phyloP scores from a whole-genome alignment of 2,113 vertebrate species.

The Corydoras maculifer region DNA sequence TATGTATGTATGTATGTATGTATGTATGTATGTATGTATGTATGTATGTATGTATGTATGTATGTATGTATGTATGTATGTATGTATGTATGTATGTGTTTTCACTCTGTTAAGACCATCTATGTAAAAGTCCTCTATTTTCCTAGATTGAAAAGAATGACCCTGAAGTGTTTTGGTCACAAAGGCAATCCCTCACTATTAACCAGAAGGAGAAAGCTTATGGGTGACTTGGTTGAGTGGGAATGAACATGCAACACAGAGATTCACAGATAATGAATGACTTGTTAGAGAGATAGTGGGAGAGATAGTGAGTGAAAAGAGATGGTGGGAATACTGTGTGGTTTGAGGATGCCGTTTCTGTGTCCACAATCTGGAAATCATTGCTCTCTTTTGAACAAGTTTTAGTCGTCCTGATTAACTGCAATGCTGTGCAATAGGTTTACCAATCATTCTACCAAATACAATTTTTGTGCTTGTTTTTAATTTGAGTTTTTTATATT shows the following conservation, averaged over 20 bases:
- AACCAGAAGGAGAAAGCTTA: conserved; percentile 20
- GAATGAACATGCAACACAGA: conserved; percentile 37
- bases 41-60: no score
- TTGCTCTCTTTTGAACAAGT: conserved; percentile 49
- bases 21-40: no score
- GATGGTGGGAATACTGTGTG: conserved; percentile 12
- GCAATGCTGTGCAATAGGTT: conserved; percentile 36
- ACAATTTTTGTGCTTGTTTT: conserved; percentile 13
- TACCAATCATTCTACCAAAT: conserved; percentile 36
- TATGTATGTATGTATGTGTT: no score
- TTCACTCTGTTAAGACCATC: no score
- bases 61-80: no score
- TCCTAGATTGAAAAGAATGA: no score
- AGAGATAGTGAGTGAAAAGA: conserved; percentile 19
- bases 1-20: no score
- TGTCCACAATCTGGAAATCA: conserved; percentile 51
- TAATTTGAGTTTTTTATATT: conserved; percentile 2
- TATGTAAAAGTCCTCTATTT: no score
- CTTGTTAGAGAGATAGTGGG: conserved; percentile 24
- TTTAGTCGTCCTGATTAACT: conserved; percentile 52
- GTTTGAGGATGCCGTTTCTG: conserved; percentile 31
- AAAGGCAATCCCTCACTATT: conserved; percentile 18
- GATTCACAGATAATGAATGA: conserved; percentile 54
- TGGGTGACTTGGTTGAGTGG: conserved; percentile 36
- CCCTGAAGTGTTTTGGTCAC: neutral